Conservation (phyloP, 2,113 vertebrate genomes). For the Lipophrys pholis region DNA sequence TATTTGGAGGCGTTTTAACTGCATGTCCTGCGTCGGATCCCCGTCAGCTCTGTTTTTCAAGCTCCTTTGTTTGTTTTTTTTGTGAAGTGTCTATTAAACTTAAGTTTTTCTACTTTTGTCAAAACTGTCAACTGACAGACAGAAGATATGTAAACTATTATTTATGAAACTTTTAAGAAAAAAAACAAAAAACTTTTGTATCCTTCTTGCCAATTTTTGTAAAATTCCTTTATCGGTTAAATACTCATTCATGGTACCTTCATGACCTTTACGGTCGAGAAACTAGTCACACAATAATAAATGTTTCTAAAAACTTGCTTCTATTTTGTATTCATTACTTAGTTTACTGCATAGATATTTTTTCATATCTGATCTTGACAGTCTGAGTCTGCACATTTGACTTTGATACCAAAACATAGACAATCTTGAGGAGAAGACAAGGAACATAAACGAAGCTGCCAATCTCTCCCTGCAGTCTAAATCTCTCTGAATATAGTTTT, state of each 20-base stretch:
- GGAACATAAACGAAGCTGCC: no score
- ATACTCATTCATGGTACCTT: slow-evolving; percentile 65
- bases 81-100: slow-evolving; percentile 36
- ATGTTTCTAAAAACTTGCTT: slow-evolving; percentile 48
- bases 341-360: not conserved
- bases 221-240: slow-evolving; percentile 67
- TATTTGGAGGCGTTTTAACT: slow-evolving; percentile 49
- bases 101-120: slow-evolving; percentile 65
- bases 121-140: slow-evolving; percentile 44
- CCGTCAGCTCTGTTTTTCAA: slow-evolving; percentile 42
- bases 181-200: slow-evolving; percentile 71
- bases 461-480: no score
- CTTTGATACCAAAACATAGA: not conserved
- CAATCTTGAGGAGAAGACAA: no score
- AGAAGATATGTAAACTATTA: slow-evolving; percentile 55
- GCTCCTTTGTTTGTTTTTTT: slow-evolving; percentile 52
- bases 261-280: slow-evolving; percentile 49
- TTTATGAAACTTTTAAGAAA: slow-evolving; percentile 59
- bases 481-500: no score
- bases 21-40: slow-evolving; percentile 66
- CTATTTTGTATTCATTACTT: not conserved
- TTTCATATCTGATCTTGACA: not conserved
- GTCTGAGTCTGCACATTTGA: no score
- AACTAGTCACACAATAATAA: slow-evolving; percentile 61
- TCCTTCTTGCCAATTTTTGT: slow-evolving; percentile 78